phyloP scores from a whole-genome alignment of 2,888 invertebrate species.

The Drepana falcataria region DNA sequence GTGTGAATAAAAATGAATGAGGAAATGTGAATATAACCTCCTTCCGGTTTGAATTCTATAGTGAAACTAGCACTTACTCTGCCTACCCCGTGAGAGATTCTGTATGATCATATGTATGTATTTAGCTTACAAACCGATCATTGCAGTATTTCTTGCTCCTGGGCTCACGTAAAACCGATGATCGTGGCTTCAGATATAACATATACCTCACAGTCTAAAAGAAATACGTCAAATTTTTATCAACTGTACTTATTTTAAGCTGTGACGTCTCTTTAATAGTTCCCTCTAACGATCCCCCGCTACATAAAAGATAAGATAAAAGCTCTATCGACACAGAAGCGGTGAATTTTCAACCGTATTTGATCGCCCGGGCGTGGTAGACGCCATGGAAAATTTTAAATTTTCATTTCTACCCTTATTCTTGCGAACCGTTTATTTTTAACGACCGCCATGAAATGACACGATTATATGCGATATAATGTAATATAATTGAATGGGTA shows the following conservation, averaged over 20 bases:
- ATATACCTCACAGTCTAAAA: background rate
- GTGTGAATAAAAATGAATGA: too few relatives aligned
- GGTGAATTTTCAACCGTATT: constrained; percentile 30
- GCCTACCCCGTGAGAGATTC: too few relatives aligned
- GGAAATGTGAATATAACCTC: too few relatives aligned
- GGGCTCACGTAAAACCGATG: too few relatives aligned
- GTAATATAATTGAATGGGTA: background rate
- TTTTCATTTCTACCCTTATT: constrained; percentile 32
- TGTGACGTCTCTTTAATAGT: constrained; percentile 34
- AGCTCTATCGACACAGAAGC: constrained; percentile 25
- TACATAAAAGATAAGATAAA: constrained; percentile 40
- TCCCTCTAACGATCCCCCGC: constrained; percentile 29
- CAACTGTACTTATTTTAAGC: constrained; percentile 23
- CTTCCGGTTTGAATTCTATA: too few relatives aligned
- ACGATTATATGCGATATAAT: background rate
- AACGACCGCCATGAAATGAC: constrained; percentile 4
- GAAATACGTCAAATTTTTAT: constrained; percentile 23
- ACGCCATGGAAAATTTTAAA: constrained; percentile 34
- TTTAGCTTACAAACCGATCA: too few relatives aligned
- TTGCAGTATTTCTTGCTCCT: too few relatives aligned
- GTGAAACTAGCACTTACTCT: too few relatives aligned
- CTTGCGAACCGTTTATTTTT: constrained; percentile 14
- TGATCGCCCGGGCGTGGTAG: constrained; percentile 32
- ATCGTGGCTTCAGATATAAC: too few relatives aligned
- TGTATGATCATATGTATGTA: too few relatives aligned